Evolutionary conservation across 2,797 vertebrate species (phyloP), one percentile per base, ranked within the genome.

Genomic region (Taenioides sp.): DNA sequence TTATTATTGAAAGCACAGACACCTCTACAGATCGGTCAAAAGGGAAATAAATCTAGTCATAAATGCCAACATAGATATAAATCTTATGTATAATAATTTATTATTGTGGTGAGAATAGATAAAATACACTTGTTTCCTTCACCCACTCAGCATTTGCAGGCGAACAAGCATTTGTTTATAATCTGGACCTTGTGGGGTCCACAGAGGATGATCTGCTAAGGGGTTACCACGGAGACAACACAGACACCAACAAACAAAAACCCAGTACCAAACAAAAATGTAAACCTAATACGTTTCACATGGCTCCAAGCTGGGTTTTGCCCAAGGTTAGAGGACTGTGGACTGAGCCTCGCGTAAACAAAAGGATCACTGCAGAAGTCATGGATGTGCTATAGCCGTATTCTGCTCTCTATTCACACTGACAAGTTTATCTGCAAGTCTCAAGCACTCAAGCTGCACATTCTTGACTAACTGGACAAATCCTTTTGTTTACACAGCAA

Each of bases 151-250:
- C 28, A 20, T 84, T 87, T 88, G 80, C 84, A 82, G 82, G 74
- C 74, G 7, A 90, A 87, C 84, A 83, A 77, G 78, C 75, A 68
- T 87, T 92, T 87, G 81, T 87, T 80, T 82, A 87, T 94, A 93
- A 94, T 93, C 84, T 68, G 88, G 94, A 88, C 92, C 92, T 93
- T 93, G 92, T 93, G 93, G 93, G 93, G 93, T 92, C 90, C 89
- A 89, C 83, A 82, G 82, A 85, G 86, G 89, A 82, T 88, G 89
- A 91, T 90, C 84, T 86, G 80, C 80, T 74, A 84, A 84, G 80
- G 76, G 76, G 91, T 92, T 88, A 87, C 92, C 86, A 92, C 67
- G 88, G 93, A 90, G 75, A 93, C 89, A 76, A 64, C 70, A 81
- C 87, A 85, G 83, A 91, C 88, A 90, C 54, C 81, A 92, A 92